These are phyloP conservation scores for Microcebus jonahi DNA, from an alignment of 2,113 vertebrate genomes.

Conservation along the genomic window DNA sequence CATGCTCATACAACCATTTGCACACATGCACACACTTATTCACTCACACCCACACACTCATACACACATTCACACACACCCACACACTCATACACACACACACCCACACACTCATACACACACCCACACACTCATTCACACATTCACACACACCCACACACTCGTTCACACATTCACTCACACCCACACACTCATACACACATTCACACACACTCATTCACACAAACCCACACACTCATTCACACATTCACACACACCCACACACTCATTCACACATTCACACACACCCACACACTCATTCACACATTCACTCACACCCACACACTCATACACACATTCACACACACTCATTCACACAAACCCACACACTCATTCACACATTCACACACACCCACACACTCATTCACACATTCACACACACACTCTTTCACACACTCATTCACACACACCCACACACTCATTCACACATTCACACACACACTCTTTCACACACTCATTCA, in stretches of 20 bases:
- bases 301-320: not conserved
- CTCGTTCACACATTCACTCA: no score
- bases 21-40: no score
- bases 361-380: not conserved
- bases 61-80: not conserved
- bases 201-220: not conserved
- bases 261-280: not conserved
- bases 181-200: no score
- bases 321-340: no score
- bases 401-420: not conserved
- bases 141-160: no score
- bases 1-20: no score
- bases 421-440: no score
- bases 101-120: accelerated
- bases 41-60: not conserved
- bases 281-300: not conserved
- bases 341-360: not conserved
- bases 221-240: not conserved
- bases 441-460: not conserved
- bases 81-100: not conserved
- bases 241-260: not conserved
- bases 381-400: no score
- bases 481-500: not conserved
- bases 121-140: not conserved
- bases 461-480: no score